Evolutionary conservation across 1,140 invertebrate genomes (phyloP), one percentile per base, ranked within the genome.

Genomic region (Drosophila novamexicana): DNA sequence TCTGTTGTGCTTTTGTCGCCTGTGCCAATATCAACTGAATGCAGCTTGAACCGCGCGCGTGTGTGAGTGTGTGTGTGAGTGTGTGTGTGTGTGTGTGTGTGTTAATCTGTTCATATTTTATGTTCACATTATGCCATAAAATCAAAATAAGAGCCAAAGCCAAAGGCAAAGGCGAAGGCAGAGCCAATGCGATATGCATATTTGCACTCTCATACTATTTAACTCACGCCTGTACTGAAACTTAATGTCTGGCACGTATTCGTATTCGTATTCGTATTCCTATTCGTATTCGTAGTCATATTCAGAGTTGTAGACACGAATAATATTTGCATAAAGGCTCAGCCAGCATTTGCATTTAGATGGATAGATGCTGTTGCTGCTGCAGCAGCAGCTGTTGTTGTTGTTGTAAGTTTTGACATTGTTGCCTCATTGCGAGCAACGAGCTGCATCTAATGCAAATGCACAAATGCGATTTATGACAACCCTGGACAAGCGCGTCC

Each of bases 381-480:
- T 59, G 71, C 3, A 3, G 22, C 4, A 5, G 22, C 3, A 6
- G 4, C 0, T 29, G 22, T 68, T 69, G 68, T 47, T 40, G 65
- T 47, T 75, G 68, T 63, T 66, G 69, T 66, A 72, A 77, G 79
- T 81, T 77, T 52, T 81, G 75, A 88, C 79, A 88, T 88, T 86
- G 82, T 79, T 86, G 83, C 75, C 56, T 77, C 81, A 79, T 83
- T 84, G 81, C 68, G 49, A 62, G 56, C 83, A 85, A 82, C 82
- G 79, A 86, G 67, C 76, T 79, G 72, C 79, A 77, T 74, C 76
- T 83, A 86, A 86, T 86, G 83, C 83, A 86, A 86, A 86, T 86
- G 83, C 83, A 88, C 83, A 86, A 88, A 86, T 86, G 79, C 83
- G 84, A 86, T 86, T 86, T 86, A 86, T 88, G 83, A 86, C 71